A percentile compares a stretch with the other conserved stretches of the same genome.
These are phyloP conservation scores for Podarcis raffonei DNA, from an alignment of 2,113 vertebrate genomes.

Conservation along the genomic window DNA sequence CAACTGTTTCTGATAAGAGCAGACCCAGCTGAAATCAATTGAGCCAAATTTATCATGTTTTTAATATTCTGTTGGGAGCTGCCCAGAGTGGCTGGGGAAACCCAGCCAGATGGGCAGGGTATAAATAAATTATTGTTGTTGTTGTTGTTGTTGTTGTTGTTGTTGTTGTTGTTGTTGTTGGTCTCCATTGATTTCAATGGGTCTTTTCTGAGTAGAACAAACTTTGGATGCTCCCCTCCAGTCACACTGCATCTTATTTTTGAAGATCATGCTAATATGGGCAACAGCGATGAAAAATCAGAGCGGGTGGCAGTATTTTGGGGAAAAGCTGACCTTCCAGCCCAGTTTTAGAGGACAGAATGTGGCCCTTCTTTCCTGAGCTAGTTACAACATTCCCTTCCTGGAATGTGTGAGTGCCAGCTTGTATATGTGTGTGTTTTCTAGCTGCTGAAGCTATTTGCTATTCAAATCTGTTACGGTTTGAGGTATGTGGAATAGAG, in stretches of 20 bases:
- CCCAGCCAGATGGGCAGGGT: too few species aligned
- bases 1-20: too few species aligned
- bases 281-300: background rate
- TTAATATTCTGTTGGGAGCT: too few species aligned
- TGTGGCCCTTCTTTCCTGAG: background rate
- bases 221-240: background rate
- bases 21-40: too few species aligned
- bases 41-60: too few species aligned
- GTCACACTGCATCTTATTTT: background rate
- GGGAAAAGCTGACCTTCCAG: background rate
- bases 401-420: background rate
- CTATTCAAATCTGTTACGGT: background rate
- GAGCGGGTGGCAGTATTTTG: background rate
- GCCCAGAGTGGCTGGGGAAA: too few species aligned
- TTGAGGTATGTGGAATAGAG: conserved; percentile 20
- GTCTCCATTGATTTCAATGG: too few species aligned
- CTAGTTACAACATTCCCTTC: background rate
- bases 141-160: too few species aligned
- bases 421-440: background rate
- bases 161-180: too few species aligned
- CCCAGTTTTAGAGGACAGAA: background rate
- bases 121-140: too few species aligned
- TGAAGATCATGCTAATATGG: background rate
- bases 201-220: too few species aligned
- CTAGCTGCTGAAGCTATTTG: conserved; percentile 11